Percentiles rank a stretch among this genome's conserved stretches.
phyloP scores from a whole-genome alignment of 35 echinoderm and acorn worm species.

The Holothuria glaberrima region DNA sequence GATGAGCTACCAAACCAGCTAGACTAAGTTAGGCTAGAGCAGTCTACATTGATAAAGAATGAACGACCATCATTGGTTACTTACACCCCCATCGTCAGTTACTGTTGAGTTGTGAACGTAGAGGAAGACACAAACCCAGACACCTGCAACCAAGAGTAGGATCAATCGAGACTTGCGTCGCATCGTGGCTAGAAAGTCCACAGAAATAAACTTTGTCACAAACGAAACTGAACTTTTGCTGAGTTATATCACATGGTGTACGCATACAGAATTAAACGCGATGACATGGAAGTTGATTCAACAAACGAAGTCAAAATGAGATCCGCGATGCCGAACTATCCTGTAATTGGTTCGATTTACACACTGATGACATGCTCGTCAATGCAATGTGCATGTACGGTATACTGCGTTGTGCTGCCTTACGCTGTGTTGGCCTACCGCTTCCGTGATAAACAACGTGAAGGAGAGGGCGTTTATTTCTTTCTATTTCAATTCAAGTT shows the following conservation, averaged over 20 bases:
- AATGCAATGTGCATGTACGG: not conserved
- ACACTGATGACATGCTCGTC: not conserved
- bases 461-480: no score
- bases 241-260: constrained; percentile 40
- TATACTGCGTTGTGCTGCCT: no score
- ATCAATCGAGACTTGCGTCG: constrained; percentile 80
- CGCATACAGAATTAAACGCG: not conserved
- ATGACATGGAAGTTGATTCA: not conserved
- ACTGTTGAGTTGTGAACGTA: constrained; percentile 79
- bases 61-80: not conserved
- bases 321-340: not conserved
- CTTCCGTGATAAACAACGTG: no score
- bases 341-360: not conserved
- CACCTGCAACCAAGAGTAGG: constrained; percentile 67
- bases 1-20: no score
- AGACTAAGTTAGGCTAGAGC: no score
- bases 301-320: constrained; percentile 11
- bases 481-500: no score
- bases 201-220: constrained; percentile 9
- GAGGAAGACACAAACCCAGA: constrained; percentile 81
- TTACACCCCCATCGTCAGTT: constrained; percentile 45
- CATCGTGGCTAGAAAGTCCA: constrained; percentile 54
- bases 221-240: not conserved
- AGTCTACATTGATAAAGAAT: no score
- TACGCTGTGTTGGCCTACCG: no score